Base-by-base conservation (phyloP, 30 jellyfish, hydroid and myxozoan genomes). In the Pseudorhiza aurosa region DNA sequence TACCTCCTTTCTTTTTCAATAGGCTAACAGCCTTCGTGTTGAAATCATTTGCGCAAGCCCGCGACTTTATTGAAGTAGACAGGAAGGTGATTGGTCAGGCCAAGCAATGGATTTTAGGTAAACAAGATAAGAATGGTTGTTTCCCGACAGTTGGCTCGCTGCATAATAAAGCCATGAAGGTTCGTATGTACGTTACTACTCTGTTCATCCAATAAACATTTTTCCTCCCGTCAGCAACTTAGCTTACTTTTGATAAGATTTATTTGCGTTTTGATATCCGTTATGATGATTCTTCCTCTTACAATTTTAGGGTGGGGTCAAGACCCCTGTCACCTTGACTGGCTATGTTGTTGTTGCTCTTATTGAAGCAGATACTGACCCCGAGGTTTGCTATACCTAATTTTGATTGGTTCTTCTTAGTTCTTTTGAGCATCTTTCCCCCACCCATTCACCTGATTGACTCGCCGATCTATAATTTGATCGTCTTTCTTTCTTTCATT, bases 221-320 rank as follows among this genome's bases (percentile, higher is more conserved):
- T n/a, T n/a, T n/a, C n/a, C n/a, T 58, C 14, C 14, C 0, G 12
- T 7, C 43, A 7, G n/a, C 1, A 24, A 58, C 15, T 0, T 26
- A 18, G 0, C 9, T 17, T 17, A 55, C 22, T 12, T 55, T 9
- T 53, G 26, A n/a, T n/a, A n/a, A 8, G 63, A 12, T 36, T 43
- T 43, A 0, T 15, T n/a, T n/a, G n/a, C n/a, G n/a, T 21, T 9
- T 53, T 8, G 26, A 25, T 18, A 17, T 17, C 25, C 35, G 25
- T 17, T 9, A 17, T 17, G 25, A 18, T 11, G 29, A 22, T 56
- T 28, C 35, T 12, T 28, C 35, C 35, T 12, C 25, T 17, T 8
- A n/a, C n/a, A n/a, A n/a, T n/a, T n/a, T n/a, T 44, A 90, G 97
- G 97, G 97, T 50, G 97, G 97, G 29, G 97, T 90, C 8, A 56